A percentile compares a stretch with the other conserved stretches of the same genome.
Conservation (phyloP, 2,113 vertebrate genomes). For the Centropus bengalensis region DNA sequence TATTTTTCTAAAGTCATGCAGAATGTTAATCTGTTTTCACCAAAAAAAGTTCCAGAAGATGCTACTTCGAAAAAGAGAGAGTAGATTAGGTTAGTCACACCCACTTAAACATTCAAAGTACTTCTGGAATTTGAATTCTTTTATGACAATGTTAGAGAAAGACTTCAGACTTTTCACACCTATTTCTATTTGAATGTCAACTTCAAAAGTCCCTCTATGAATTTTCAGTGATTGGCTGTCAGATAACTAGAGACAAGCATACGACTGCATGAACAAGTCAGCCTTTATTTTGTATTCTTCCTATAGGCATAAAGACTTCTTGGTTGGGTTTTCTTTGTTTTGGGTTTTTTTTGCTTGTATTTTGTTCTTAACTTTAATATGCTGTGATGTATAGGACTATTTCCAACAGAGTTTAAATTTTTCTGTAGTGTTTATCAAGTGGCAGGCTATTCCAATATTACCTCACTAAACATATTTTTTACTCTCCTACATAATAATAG, state of each 20-base stretch:
- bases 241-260: neutral
- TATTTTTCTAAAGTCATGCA: neutral
- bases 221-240: neutral
- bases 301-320: neutral
- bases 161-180: neutral
- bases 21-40: neutral
- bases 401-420: neutral
- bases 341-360: no score
- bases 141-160: neutral
- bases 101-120: neutral
- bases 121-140: neutral
- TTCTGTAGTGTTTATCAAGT: neutral
- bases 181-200: neutral
- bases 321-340: neutral
- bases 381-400: neutral
- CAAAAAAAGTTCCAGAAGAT: neutral
- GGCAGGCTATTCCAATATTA: neutral
- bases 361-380: neutral
- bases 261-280: neutral
- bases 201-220: neutral
- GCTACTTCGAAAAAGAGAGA: neutral
- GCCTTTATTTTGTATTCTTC: neutral
- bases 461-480: neutral
- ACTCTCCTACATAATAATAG: neutral
- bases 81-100: neutral